Evolutionary conservation across 2,113 vertebrate species (phyloP).

Genomic region (Lepidothrix coronata): DNA sequence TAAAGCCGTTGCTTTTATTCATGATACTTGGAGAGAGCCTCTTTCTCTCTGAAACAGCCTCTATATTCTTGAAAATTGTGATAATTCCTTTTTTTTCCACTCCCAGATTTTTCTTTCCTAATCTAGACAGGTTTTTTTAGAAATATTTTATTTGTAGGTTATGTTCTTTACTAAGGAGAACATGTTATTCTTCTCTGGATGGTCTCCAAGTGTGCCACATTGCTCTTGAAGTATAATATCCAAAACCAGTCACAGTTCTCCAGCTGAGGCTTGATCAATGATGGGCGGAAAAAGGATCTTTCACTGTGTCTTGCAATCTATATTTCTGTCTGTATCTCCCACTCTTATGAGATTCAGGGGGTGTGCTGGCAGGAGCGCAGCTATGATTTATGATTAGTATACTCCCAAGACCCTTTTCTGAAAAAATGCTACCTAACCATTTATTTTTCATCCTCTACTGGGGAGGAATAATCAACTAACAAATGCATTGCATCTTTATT

Average conservation of each 20-base stretch:
- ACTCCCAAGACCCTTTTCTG: background rate
- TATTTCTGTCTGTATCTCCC: conserved; percentile 17
- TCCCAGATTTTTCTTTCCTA: background rate
- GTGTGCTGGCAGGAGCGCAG: background rate
- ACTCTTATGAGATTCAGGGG: conserved; percentile 1
- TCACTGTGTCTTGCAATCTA: conserved; percentile 13
- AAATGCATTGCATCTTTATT: background rate
- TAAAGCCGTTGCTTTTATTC: background rate
- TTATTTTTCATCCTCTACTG: background rate
- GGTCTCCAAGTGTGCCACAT: conserved; percentile 52
- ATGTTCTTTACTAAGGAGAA: conserved; percentile 16
- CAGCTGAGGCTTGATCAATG: conserved; percentile 58
- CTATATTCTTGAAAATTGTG: background rate
- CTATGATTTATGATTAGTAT: background rate
- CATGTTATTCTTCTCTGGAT: conserved; percentile 14
- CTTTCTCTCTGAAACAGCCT: background rate
- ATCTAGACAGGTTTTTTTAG: background rate
- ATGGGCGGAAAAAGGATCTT: conserved; percentile 12
- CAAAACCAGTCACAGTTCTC: conserved; percentile 1
- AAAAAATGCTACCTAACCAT: background rate
- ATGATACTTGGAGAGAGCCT: background rate
- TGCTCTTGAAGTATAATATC: conserved; percentile 23
- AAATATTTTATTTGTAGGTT: background rate
- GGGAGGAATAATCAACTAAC: background rate
- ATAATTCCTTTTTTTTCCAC: background rate